Evolutionary conservation across 2,888 invertebrate genomes (phyloP).

Genomic region (Tinea pellionella): DNA sequence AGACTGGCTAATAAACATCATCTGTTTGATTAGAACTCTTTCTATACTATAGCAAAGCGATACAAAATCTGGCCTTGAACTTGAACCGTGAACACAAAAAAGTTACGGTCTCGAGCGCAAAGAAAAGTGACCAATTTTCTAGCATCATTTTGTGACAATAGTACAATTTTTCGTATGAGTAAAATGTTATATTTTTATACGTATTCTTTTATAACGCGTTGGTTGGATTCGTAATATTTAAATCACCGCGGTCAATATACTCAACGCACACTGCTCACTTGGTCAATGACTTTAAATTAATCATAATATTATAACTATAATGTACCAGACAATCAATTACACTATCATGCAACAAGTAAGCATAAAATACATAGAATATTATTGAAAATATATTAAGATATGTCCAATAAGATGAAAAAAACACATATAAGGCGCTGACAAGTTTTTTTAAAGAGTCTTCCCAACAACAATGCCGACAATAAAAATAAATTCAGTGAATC

Average conservation of each 20-base stretch:
- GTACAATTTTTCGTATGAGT: background rate
- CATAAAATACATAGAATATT: background rate
- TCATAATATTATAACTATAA: background rate
- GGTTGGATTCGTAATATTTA: too few species aligned
- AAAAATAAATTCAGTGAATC: constrained; percentile 40
- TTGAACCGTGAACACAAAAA: background rate
- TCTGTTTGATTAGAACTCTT: too few species aligned
- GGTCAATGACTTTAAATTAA: background rate
- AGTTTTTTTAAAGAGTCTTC: background rate
- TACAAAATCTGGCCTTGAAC: too few species aligned
- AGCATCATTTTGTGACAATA: background rate
- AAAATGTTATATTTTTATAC: too few species aligned
- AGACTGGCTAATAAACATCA: too few species aligned
- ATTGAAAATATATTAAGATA: background rate
- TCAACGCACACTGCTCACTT: background rate
- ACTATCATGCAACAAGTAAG: background rate
- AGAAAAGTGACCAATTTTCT: background rate
- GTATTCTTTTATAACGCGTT: too few species aligned
- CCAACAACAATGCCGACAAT: constrained; percentile 25
- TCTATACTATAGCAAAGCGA: too few species aligned
- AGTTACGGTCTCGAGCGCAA: background rate
- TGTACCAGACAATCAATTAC: background rate
- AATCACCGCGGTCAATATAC: background rate
- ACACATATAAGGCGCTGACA: background rate
- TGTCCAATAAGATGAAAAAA: background rate